phyloP scores from a whole-genome alignment of 2,797 vertebrate species.

The Myotis vivesi region DNA sequence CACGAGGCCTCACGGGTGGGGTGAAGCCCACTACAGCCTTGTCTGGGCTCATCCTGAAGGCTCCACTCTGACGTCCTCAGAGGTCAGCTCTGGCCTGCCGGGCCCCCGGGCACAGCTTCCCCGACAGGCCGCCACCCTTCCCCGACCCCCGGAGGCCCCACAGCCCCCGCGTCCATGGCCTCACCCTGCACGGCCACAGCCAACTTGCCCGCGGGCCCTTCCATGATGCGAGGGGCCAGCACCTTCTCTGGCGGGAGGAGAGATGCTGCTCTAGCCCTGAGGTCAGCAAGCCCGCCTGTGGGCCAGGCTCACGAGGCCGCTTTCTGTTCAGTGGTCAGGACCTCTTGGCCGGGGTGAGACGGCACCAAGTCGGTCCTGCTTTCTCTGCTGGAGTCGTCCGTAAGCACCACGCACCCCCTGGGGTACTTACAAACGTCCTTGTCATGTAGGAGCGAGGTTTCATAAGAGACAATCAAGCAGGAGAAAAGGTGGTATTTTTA shows the following conservation, averaged over 20 bases:
- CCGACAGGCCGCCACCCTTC: neutral
- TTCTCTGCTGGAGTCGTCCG: too few relatives aligned
- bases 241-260: neutral
- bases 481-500: neutral
- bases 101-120: neutral
- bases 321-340: too few relatives aligned
- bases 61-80: neutral
- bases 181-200: neutral
- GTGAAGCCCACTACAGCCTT: neutral
- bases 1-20: too few relatives aligned
- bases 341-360: too few relatives aligned
- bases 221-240: neutral
- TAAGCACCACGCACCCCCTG: too few relatives aligned
- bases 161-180: rapidly evolving
- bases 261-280: too few relatives aligned
- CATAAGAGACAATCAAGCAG: neutral
- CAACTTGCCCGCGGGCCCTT: neutral
- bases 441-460: conserved; percentile 21
- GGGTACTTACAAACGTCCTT: neutral
- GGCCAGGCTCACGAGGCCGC: neutral
- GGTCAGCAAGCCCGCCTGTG: neutral
- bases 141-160: neutral
- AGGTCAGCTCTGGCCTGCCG: neutral
- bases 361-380: too few relatives aligned
- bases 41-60: neutral